Evolutionary conservation across 2,113 vertebrate genomes (phyloP), one percentile per base, ranked within the genome.

Genomic region (Pipa parva): DNA sequence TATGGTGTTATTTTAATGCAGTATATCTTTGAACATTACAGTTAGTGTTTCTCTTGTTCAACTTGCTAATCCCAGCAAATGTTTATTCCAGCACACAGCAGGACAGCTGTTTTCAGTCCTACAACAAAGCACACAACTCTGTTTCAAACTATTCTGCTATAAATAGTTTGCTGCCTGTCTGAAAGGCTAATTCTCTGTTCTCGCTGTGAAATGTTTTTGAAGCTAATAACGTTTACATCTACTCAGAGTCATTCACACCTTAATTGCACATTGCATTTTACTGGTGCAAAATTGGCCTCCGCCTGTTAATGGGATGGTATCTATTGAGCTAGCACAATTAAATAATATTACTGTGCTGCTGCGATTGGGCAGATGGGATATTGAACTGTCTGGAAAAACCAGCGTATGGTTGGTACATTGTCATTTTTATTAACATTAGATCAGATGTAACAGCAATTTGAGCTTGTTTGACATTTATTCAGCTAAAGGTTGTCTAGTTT

Each of bases 71-170:
- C 65, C 65, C 28, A 18, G 56, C 55, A 68, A 58, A 68, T 68
- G 65, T 68, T 68, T 59, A 68, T 59, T 68, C 55, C 56, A 68
- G 33, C 29, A 59, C 58, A 59, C 65, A 68, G 55, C 45, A 20
- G 56, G 65, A 59, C 65, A 52, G 59, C 55, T 29, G 63, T 57
- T 49, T 67, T 56, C 63, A 67, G 29, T 56, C 22, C 28, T 27
- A 56, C 56, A 68, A 49, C 46, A 59, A 51, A 51, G 45, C 65
- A 68, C 65, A 59, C 42, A 46, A 59, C 21, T 51, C 56, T 39
- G 42, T 68, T 59, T 52, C 29, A 46, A 59, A 28, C 42, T 33
- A 59, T 59, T 67, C 57, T 36, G 42, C 17, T 59, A 67, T 58
- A 67, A 67, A 68, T 60, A 68, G 42, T 59, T 59, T 4, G 33